phyloP scores from a whole-genome alignment of 2,797 vertebrate species.

The Phoxinus dragarum region DNA sequence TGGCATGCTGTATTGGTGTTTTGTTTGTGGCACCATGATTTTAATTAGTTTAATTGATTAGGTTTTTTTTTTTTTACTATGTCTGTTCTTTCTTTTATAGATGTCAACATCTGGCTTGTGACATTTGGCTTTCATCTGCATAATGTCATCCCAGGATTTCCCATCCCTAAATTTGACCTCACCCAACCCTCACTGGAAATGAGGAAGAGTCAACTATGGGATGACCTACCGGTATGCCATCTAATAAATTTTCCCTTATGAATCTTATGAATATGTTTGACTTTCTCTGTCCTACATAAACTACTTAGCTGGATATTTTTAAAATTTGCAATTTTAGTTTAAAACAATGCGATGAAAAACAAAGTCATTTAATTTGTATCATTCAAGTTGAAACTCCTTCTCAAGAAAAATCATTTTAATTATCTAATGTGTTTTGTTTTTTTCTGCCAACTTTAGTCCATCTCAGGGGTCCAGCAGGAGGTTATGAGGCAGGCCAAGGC shows the following conservation, averaged over 20 bases:
- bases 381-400: neutral
- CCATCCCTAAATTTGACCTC: conserved; percentile 94
- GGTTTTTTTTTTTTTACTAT: neutral
- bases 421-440: neutral
- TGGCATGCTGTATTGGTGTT: neutral
- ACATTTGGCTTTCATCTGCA: conserved; percentile 99
- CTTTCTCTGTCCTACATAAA: neutral
- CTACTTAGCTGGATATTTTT: neutral
- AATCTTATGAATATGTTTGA: neutral
- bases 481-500: conserved; percentile 90
- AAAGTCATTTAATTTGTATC: neutral
- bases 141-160: conserved; percentile 97
- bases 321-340: neutral
- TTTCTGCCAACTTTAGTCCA: conserved; percentile 79
- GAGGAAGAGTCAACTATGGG: conserved; percentile 97
- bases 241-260: neutral
- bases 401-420: neutral
- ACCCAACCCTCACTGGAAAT: conserved; percentile 95
- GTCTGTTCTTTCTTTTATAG: conserved; percentile 70
- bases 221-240: conserved; percentile 90
- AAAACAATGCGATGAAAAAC: neutral
- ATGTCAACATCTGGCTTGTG: conserved; percentile 99
- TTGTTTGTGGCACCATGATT: neutral
- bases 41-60: too few relatives aligned
- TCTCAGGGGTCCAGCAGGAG: conserved; percentile 96